These are phyloP conservation scores for Deilephila elpenor DNA, from an alignment of 2,888 invertebrate species.

Conservation along the genomic window DNA sequence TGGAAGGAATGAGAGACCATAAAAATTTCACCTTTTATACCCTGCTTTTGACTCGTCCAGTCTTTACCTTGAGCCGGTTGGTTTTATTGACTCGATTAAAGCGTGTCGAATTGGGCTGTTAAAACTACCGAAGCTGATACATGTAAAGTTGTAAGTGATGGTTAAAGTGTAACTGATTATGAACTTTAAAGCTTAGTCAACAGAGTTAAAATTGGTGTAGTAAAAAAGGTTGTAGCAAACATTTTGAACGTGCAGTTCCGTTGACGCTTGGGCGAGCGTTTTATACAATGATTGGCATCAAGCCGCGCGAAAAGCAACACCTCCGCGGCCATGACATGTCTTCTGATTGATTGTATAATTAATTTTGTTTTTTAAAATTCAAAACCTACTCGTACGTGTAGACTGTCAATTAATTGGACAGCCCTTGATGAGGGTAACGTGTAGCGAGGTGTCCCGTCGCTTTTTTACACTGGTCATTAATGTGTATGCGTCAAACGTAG, in stretches of 20 bases:
- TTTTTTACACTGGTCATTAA: constrained; percentile 25
- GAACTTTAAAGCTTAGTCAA: constrained; percentile 44
- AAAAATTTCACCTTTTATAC: constrained; percentile 74
- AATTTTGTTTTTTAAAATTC: constrained; percentile 77
- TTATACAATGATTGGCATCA: constrained; percentile 80
- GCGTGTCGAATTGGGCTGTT: constrained; percentile 78
- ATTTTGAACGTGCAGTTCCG: constrained; percentile 43
- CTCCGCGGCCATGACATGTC: constrained; percentile 77
- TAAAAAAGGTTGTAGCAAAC: constrained; percentile 36
- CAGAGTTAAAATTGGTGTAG: constrained; percentile 51
- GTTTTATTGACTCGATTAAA: constrained; percentile 76
- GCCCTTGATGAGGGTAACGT: constrained; percentile 75
- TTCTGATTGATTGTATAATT: constrained; percentile 82
- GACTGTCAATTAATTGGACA: constrained; percentile 82
- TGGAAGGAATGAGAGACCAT: constrained; percentile 50
- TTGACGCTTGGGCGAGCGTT: constrained; percentile 72
- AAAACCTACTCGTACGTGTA: constrained; percentile 71
- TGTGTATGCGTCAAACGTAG: constrained; percentile 24
- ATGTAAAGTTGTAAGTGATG: constrained; percentile 10
- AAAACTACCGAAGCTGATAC: constrained; percentile 59
- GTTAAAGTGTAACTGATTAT: constrained; percentile 34
- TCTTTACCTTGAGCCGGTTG: constrained; percentile 73
- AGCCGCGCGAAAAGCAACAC: constrained; percentile 81
- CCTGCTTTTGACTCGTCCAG: constrained; percentile 66
- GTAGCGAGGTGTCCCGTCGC: constrained; percentile 39